These are phyloP conservation scores for Microctonus brassicae DNA, from an alignment of 2,888 invertebrate species.

Conservation along the genomic window DNA sequence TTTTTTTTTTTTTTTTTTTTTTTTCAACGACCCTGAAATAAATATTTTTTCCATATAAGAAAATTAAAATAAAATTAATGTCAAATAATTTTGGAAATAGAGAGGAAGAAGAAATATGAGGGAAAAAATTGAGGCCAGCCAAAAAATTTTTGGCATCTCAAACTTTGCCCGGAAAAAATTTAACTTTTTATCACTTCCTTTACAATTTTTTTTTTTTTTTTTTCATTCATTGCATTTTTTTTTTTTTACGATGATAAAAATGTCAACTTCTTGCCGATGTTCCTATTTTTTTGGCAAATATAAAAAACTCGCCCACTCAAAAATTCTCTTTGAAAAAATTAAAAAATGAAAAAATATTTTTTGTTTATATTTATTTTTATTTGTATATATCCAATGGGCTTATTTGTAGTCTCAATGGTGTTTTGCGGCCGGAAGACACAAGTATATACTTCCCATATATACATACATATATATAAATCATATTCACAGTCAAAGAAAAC, in stretches of 20 bases:
- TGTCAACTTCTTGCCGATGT: not conserved
- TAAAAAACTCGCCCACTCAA: not conserved
- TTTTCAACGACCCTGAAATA: too few species aligned
- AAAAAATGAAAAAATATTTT: too few species aligned
- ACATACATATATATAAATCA: not conserved
- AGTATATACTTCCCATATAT: too few species aligned
- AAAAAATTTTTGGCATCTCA: slow-evolving; percentile 15
- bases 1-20: too few species aligned
- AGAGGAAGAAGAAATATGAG: not conserved
- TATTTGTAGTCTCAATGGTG: not conserved
- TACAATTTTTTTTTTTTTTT: not conserved
- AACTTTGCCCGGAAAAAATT: not conserved
- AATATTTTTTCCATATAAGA: too few species aligned
- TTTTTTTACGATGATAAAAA: slow-evolving; percentile 1
- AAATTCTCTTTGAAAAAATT: not conserved
- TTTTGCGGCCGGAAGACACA: too few species aligned
- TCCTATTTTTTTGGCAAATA: not conserved
- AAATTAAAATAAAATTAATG: not conserved
- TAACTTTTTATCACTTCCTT: not conserved
- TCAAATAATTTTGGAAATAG: not conserved
- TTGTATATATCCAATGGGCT: too few species aligned
- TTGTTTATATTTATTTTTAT: too few species aligned
- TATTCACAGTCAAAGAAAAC: slow-evolving; percentile 27
- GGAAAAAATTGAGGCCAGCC: slow-evolving; percentile 18
- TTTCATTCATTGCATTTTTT: not conserved